Percentiles rank a stretch among this genome's conserved stretches.
phyloP scores from a whole-genome alignment of 2,888 invertebrate genomes.

The Eupeodes latifasciatus region DNA sequence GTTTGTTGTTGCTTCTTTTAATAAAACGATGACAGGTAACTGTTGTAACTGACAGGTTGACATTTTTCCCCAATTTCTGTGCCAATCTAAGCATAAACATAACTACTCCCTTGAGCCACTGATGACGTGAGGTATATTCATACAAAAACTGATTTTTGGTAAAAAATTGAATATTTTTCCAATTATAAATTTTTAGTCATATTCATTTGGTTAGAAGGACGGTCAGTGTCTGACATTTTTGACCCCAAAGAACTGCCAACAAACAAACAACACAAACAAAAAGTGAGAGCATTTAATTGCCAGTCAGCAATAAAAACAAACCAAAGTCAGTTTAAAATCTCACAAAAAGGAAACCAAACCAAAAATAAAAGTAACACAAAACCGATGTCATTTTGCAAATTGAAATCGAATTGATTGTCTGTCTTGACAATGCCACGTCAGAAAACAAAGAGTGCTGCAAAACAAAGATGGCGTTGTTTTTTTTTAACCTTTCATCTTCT shows the following conservation, averaged over 20 bases:
- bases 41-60: conserved; percentile 72
- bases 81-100: not conserved
- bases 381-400: conserved; percentile 31
- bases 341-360: not conserved
- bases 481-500: not conserved
- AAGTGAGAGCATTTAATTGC: conserved; percentile 52
- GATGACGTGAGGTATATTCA: no score
- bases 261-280: not conserved
- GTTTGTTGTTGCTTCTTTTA: conserved; percentile 14
- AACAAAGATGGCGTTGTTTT: not conserved
- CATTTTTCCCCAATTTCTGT: conserved; percentile 62
- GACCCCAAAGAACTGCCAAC: not conserved
- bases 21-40: conserved; percentile 70
- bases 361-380: not conserved
- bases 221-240: conserved; percentile 63
- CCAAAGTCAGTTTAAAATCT: not conserved
- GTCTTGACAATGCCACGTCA: not conserved
- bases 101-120: no score
- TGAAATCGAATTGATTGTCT: conserved; percentile 27
- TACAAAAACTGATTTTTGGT: not conserved
- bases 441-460: not conserved
- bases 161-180: not conserved
- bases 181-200: not conserved
- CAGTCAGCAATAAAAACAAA: not conserved
- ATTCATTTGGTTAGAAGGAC: conserved; percentile 47